Evolutionary conservation across 2,113 vertebrate species (phyloP).

Genomic region (Atractosteus spatula): DNA sequence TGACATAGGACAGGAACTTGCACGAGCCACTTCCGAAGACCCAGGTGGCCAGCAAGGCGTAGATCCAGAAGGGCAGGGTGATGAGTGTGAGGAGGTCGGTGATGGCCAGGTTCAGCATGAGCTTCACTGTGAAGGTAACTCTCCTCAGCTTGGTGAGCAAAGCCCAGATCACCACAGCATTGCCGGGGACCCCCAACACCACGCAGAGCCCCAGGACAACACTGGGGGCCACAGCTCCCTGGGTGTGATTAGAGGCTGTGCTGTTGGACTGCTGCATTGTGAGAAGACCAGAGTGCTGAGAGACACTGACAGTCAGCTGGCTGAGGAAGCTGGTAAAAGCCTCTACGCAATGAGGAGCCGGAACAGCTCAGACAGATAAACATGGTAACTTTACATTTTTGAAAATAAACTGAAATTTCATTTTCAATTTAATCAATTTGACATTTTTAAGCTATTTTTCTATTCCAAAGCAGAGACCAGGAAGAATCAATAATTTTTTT

Average conservation of each 20-base stretch:
- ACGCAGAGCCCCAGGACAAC: constrained; percentile 41
- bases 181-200: constrained; percentile 60
- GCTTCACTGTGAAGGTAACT: constrained; percentile 49
- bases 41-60: constrained; percentile 55
- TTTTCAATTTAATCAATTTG: not conserved
- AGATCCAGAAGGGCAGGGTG: constrained; percentile 64
- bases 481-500: too few relatives aligned
- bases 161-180: constrained; percentile 53
- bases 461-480: too few relatives aligned
- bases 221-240: constrained; percentile 9
- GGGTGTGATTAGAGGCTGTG: constrained; percentile 8
- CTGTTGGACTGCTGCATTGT: constrained; percentile 1
- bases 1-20: constrained; percentile 50
- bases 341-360: not conserved
- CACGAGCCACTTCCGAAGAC: constrained; percentile 46
- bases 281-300: not conserved
- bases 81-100: constrained; percentile 60
- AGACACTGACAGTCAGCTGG: too few relatives aligned
- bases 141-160: constrained; percentile 48
- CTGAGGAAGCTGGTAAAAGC: not conserved
- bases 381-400: not conserved
- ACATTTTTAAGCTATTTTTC: not conserved
- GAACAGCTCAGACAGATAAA: too few relatives aligned
- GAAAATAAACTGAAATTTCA: not conserved
- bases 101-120: constrained; percentile 64